These are phyloP conservation scores for Schizopygopsis malacanthus DNA, from an alignment of 2,797 vertebrate species.

Conservation along the genomic window DNA sequence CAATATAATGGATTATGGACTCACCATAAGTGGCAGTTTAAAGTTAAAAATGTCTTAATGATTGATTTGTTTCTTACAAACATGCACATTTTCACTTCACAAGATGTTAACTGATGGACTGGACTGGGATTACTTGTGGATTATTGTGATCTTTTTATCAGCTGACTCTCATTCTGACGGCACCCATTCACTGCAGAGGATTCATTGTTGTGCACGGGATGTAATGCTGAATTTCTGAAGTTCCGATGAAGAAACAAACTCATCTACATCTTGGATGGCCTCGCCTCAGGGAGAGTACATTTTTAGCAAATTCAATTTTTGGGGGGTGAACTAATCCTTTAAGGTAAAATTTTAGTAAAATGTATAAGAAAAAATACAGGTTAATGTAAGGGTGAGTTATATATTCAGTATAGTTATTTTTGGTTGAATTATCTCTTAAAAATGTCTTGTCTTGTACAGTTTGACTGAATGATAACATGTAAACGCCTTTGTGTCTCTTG, in stretches of 20 bases:
- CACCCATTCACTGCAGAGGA: not conserved
- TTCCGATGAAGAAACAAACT: not conserved
- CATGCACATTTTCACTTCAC: not conserved
- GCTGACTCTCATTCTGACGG: not conserved
- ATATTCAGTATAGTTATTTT: not conserved
- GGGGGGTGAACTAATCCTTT: not conserved
- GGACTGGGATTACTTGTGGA: not conserved
- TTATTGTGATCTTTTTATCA: not conserved
- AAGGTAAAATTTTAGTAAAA: not conserved
- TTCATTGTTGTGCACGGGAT: not conserved
- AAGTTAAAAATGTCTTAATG: not conserved
- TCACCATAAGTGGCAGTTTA: not conserved
- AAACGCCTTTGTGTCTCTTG: not conserved
- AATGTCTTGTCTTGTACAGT: not conserved
- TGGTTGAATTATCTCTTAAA: not conserved
- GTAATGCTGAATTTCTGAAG: not conserved
- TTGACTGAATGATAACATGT: not conserved
- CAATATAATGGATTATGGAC: not conserved
- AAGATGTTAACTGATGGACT: not conserved
- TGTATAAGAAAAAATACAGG: not conserved
- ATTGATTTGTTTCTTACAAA: not conserved
- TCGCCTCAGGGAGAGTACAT: not conserved
- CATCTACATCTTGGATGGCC: not conserved
- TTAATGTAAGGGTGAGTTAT: not conserved
- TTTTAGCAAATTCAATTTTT: not conserved